Conservation (phyloP, 1,140 invertebrate genomes). For the Listronotus oregonensis region DNA sequence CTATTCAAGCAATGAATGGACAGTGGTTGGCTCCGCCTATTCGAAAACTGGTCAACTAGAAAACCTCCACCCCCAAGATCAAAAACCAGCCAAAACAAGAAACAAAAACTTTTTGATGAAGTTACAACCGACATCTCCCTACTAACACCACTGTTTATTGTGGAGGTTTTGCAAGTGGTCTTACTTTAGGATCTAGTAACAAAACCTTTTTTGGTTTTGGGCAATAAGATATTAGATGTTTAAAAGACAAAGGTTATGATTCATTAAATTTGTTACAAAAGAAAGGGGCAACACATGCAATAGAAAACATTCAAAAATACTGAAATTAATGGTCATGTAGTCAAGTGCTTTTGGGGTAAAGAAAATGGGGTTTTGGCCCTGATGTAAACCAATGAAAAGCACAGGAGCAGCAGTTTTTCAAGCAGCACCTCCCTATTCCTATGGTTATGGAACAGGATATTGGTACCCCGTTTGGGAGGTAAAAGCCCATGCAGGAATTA, state of each 20-base stretch:
- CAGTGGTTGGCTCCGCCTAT: slow-evolving; percentile 99
- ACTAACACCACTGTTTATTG: slow-evolving; percentile 99
- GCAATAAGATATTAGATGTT: slow-evolving; percentile 97
- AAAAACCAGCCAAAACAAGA: slow-evolving; percentile 62
- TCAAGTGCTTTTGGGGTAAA: slow-evolving; percentile 99
- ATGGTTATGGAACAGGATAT: slow-evolving; percentile 69
- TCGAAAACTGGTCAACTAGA: slow-evolving; percentile 96
- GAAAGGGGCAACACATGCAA: slow-evolving; percentile 97
- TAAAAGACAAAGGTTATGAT: slow-evolving; percentile 97
- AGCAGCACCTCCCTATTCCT: slow-evolving; percentile 64
- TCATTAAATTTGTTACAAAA: slow-evolving; percentile 91
- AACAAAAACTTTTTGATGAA: slow-evolving; percentile 91
- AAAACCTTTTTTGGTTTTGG: slow-evolving; percentile 93
- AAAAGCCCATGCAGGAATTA: slow-evolving; percentile 69
- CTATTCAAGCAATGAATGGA: slow-evolving; percentile 98
- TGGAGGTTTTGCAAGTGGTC: slow-evolving; percentile 87
- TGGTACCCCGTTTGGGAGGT: slow-evolving; percentile 78
- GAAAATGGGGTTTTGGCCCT: slow-evolving; percentile 73
- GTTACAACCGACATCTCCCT: slow-evolving; percentile 96
- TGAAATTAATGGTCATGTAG: slow-evolving; percentile 93
- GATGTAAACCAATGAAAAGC: slow-evolving; percentile 51
- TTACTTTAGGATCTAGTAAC: slow-evolving; percentile 96
- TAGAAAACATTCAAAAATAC: slow-evolving; percentile 96
- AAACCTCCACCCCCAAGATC: slow-evolving; percentile 87
- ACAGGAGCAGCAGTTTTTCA: slow-evolving; percentile 57